These are phyloP conservation scores for Connochaetes taurinus DNA, from an alignment of 2,113 vertebrate genomes.

Conservation along the genomic window DNA sequence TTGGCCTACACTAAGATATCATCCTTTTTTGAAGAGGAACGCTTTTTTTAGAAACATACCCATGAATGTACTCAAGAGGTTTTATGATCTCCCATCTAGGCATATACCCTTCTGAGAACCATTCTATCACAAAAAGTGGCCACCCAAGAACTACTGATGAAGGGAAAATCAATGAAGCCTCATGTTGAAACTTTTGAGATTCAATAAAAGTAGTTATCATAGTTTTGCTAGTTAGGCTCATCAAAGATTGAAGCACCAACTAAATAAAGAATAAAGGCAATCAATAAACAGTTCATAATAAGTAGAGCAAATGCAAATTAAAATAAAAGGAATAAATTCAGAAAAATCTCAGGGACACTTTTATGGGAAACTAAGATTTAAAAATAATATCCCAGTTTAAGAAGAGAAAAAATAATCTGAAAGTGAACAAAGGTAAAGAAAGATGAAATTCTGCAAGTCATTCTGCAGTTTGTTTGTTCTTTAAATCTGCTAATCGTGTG, in stretches of 20 bases:
- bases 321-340: not conserved
- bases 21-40: not conserved
- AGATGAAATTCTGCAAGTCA: slow-evolving; percentile 13
- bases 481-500: not conserved
- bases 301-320: not conserved
- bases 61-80: not conserved
- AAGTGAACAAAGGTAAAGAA: not conserved
- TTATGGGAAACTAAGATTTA: not conserved
- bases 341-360: not conserved
- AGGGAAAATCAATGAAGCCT: not conserved
- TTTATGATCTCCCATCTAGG: not conserved
- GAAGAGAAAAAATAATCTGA: not conserved
- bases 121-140: not conserved
- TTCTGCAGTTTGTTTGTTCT: not conserved
- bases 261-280: not conserved
- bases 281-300: not conserved
- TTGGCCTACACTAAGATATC: not conserved
- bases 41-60: not conserved
- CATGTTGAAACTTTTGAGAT: not conserved
- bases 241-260: not conserved
- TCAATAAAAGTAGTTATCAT: not conserved
- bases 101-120: not conserved
- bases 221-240: not conserved
- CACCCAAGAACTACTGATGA: not conserved
- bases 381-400: not conserved